phyloP scores from a whole-genome alignment of 1,140 invertebrate species.

The Drosophila leontia region DNA sequence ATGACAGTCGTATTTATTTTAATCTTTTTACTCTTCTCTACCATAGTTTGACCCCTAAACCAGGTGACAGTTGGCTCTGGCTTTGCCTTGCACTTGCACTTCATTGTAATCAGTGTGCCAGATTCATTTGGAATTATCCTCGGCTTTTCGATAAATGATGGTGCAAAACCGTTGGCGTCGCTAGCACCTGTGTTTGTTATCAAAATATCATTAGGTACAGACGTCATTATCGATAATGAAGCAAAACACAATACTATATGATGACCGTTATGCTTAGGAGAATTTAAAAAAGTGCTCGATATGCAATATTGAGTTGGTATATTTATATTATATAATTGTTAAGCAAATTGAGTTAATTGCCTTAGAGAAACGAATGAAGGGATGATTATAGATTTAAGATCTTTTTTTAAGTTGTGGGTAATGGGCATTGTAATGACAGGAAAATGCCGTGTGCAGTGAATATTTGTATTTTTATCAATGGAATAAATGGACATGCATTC shows the following conservation, averaged over 20 bases:
- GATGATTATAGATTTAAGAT: not conserved
- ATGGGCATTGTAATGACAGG: not conserved
- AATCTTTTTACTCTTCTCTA: conserved; percentile 94
- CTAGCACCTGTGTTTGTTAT: conserved; percentile 89
- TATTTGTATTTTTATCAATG: not conserved
- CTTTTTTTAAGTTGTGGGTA: not conserved
- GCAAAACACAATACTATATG: not conserved
- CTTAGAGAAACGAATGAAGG: not conserved
- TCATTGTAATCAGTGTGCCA: conserved; percentile 97
- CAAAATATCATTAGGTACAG: conserved; percentile 5
- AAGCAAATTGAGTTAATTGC: not conserved
- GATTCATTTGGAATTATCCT: conserved; percentile 98
- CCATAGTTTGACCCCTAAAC: conserved; percentile 94
- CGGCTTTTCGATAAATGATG: conserved; percentile 98
- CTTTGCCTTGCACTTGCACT: conserved; percentile 97
- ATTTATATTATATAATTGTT: not conserved
- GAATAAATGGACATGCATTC: conserved; percentile 7
- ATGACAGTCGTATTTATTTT: conserved; percentile 91
- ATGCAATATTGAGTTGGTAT: not conserved
- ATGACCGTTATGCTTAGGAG: not conserved
- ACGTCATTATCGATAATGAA: not conserved
- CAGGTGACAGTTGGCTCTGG: conserved; percentile 95
- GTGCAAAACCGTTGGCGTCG: conserved; percentile 95
- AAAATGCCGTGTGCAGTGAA: not conserved
- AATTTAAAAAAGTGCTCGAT: not conserved